Conservation (phyloP, 2,113 vertebrate species). For the Taxidea taxus region DNA sequence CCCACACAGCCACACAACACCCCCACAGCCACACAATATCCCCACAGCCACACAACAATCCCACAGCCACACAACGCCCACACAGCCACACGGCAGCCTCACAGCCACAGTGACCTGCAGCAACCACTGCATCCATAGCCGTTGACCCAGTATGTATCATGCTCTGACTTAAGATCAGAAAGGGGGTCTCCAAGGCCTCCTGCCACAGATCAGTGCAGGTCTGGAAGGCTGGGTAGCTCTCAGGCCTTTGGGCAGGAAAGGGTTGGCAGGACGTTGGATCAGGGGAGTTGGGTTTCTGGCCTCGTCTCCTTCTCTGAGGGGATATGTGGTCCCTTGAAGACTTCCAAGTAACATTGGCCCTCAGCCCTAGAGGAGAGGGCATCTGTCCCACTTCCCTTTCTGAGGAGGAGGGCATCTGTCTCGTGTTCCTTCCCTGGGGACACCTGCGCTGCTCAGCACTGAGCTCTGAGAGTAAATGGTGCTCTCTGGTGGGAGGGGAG, state of each 20-base stretch:
- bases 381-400: not conserved
- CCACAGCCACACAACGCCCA: no score
- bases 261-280: no score
- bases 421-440: not conserved
- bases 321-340: not conserved
- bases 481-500: not conserved
- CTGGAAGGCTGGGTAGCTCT: not conserved
- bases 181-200: no score
- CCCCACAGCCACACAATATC: no score
- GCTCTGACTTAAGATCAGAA: not conserved
- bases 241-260: not conserved
- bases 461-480: not conserved
- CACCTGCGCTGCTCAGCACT: rapidly evolving
- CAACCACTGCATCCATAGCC: rapidly evolving
- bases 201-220: not conserved
- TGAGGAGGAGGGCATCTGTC: not conserved
- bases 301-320: not conserved
- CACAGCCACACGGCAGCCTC: no score
- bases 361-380: not conserved
- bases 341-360: no score
- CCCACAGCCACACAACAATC: no score
- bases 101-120: no score
- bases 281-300: not conserved
- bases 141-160: rapidly evolving
- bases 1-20: no score